Evolutionary conservation across 2,797 vertebrate genomes (phyloP), one percentile per base, ranked within the genome.

Genomic region (Pangasius mekongensis): DNA sequence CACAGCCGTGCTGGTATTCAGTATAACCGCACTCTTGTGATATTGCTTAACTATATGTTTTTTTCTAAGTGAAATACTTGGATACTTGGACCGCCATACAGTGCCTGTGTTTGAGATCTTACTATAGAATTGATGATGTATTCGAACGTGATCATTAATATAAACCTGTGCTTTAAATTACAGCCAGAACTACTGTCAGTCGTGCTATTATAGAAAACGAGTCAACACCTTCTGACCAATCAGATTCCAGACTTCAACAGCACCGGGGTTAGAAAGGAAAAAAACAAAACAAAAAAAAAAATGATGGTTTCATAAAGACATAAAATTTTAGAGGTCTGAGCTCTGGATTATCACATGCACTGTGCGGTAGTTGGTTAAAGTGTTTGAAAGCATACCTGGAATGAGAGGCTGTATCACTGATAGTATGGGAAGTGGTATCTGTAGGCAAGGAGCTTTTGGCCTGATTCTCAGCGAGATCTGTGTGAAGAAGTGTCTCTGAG

Each of bases 351-450:
- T 39, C 27, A 43, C 54, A 64, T 66, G 60, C 24, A 8, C 14
- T 18, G 13, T 47, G 33, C 3, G 2, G 18, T 36, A 58, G 2
- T 1, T 16, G 56, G 33, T 73, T n/a, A 14, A 14, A 54, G 36
- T 49, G 73, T 54, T 60, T 56, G 30, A 58, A 74, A 0, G 39
- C 39, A 14, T 95, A 97, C 97, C 97, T 97, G 92, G 98, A 96
- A 90, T 97, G 97, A 2, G 98, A 98, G 39, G 97, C 93, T 0
- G 94, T 94, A 13, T 99, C 98, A 18, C 95, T 97, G 20, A 97
- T 95, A 83, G 95, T 96, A 92, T 96, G 97, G 89, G 97, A 95
- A 90, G 96, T 95, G 77, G 94, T 93, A 86, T 99, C 98, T 89
- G 97, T 95, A 0, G 93, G 94, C 64, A 94, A 93, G 0, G 96